Conservation (phyloP, 2,797 vertebrate genomes). For the Coregonus ussuriensis region DNA sequence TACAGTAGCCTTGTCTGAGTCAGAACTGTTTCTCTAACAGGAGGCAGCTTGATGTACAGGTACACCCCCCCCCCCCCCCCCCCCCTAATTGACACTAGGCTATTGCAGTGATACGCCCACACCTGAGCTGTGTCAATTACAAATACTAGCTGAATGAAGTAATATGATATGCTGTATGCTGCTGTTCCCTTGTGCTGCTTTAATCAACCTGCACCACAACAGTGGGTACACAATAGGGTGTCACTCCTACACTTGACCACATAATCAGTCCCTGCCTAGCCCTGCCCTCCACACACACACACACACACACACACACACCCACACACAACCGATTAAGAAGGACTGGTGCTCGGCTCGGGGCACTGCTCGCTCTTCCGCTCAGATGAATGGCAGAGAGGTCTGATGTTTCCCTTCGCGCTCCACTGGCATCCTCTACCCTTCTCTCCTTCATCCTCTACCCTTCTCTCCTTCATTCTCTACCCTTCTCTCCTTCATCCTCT, state of each 20-base stretch:
- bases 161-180: background rate
- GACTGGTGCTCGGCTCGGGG: constrained; percentile 23
- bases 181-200: background rate
- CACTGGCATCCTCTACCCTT: background rate
- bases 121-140: too few relatives aligned
- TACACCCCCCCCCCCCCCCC: too few relatives aligned
- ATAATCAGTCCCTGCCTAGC: background rate
- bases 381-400: constrained; percentile 39
- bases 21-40: too few relatives aligned
- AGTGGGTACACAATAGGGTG: background rate
- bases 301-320: background rate
- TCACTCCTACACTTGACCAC: too few relatives aligned
- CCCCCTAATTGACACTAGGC: too few relatives aligned
- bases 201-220: background rate
- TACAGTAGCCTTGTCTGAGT: too few relatives aligned
- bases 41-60: too few relatives aligned
- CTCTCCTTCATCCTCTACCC: too few relatives aligned
- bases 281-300: background rate
- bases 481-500: too few relatives aligned
- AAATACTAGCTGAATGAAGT: background rate
- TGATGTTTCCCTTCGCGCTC: constrained; percentile 37
- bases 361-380: constrained; percentile 34
- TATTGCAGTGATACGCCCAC: too few relatives aligned
- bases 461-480: too few relatives aligned
- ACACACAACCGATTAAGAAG: constrained; percentile 20